These are phyloP conservation scores for Neoniphon sammara DNA, from an alignment of 2,797 vertebrate species.

Conservation along the genomic window DNA sequence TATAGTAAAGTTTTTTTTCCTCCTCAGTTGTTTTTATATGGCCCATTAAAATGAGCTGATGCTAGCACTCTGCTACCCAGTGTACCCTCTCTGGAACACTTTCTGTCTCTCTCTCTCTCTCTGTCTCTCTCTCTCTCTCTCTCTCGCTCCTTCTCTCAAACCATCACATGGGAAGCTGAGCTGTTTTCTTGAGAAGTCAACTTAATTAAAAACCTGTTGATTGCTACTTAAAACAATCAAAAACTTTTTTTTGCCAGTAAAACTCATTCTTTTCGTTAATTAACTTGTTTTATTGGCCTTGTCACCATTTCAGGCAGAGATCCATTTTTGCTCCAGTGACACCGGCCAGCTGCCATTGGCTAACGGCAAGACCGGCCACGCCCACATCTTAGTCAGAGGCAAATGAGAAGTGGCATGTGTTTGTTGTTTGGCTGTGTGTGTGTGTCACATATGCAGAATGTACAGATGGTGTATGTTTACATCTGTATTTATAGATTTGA, in stretches of 20 bases:
- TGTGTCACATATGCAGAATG: constrained; percentile 4
- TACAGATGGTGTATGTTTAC: constrained; percentile 8
- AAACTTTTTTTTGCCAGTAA: constrained; percentile 44
- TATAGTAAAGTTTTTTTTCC: constrained; percentile 82
- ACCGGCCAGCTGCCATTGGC: constrained; percentile 35
- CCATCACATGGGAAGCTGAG: constrained; percentile 35
- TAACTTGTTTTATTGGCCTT: constrained; percentile 52
- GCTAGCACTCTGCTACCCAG: constrained; percentile 83
- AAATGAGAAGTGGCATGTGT: neutral
- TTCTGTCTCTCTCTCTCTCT: constrained; percentile 57
- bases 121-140: constrained; percentile 23
- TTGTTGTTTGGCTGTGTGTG: constrained; percentile 9
- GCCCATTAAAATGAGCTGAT: constrained; percentile 86
- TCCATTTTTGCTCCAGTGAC: constrained; percentile 4
- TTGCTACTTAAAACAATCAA: constrained; percentile 50
- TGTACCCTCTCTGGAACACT: constrained; percentile 73
- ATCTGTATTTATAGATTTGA: neutral
- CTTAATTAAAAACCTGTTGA: constrained; percentile 61
- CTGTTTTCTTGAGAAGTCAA: constrained; percentile 38
- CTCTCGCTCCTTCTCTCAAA: constrained; percentile 44
- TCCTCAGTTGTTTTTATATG: constrained; percentile 84
- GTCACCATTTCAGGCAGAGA: constrained; percentile 39
- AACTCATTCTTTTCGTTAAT: constrained; percentile 40
- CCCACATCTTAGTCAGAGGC: constrained; percentile 55
- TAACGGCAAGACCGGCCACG: constrained; percentile 31